Evolutionary conservation across 2,888 invertebrate genomes (phyloP).

Genomic region (Mamestra brassicae): DNA sequence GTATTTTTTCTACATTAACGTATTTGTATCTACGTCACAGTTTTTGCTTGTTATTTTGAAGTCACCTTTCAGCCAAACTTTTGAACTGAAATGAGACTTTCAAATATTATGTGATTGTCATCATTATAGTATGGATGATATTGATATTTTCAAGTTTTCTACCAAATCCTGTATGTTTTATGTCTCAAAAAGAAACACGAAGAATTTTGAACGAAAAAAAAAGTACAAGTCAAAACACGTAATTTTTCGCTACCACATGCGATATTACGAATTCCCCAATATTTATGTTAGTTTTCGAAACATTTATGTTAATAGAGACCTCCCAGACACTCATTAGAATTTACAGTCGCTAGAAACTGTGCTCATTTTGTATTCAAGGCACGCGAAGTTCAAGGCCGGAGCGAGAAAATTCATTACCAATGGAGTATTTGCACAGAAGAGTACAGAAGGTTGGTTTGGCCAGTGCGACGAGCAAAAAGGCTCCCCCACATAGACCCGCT

Average conservation of each 20-base stretch:
- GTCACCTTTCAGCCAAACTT: neutral
- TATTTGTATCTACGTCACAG: neutral
- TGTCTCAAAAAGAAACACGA: neutral
- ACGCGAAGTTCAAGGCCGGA: constrained; percentile 68
- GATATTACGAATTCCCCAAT: constrained; percentile 56
- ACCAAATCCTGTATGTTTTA: neutral
- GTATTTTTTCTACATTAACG: neutral
- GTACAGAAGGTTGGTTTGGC: constrained; percentile 21
- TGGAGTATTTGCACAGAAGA: constrained; percentile 50
- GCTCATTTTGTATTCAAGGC: constrained; percentile 66
- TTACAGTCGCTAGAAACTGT: constrained; percentile 63
- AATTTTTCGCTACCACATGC: constrained; percentile 50
- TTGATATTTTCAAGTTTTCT: neutral
- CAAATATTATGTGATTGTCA: neutral
- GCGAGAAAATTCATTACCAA: constrained; percentile 67
- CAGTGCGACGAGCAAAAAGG: neutral
- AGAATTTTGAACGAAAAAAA: constrained; percentile 10
- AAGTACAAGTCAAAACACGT: constrained; percentile 22
- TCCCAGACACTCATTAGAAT: constrained; percentile 69
- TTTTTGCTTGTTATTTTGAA: neutral
- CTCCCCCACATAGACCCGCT: neutral
- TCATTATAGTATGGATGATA: neutral
- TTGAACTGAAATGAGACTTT: neutral
- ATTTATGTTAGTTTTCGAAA: constrained; percentile 62
- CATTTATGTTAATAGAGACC: constrained; percentile 65